Base-by-base conservation (phyloP, 2,797 vertebrate genomes). In the Okamejei kenojei region DNA sequence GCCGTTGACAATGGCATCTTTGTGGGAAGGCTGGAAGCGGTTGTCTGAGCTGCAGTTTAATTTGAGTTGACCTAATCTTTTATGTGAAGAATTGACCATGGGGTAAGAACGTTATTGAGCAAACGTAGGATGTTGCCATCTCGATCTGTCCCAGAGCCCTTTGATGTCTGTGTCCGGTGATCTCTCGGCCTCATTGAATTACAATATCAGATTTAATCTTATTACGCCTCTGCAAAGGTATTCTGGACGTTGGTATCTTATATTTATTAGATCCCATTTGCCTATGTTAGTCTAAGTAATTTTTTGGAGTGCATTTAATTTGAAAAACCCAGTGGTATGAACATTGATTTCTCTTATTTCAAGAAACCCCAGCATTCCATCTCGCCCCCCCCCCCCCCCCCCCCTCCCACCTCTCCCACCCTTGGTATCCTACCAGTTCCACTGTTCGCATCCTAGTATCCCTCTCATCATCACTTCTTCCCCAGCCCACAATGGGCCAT, bases 91-190 rank as follows among this genome's bases (percentile, higher is more conserved):
- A 32, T n/a, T 88, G 61, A 68, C 29, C n/a, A 19, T 63, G 32
- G 63, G 29, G 32, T 32, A 10, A 45, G 19, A 45, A 54, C 45
- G 26, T 82, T 58, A 86, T 61, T 0, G 58, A n/a, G 17, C 7
- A 63, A 63, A n/a, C n/a, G 21, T 68, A 88, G 84, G 84, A 88
- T 35, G n/a, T 88, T 63, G n/a, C n/a, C 84, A 88, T n/a, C 61
- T 35, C 2, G 63, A 35, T 63, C 61, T 65, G 61, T 32, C 61
- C 84, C 11, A 0, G 26, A 35, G 26, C 81, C n/a, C n/a, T 35
- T 68, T 88, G 17, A 88, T 35, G 61, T 68, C 1, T 3, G 23
- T 0, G 32, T 7, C n/a, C n/a, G 0, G 15, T 35, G 17, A 73
- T 35, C 21, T 35, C 5, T 65, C 8, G 21, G 7, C 2, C 84